phyloP scores from a whole-genome alignment of 2,797 vertebrate genomes.

The Chiloscyllium punctatum region DNA sequence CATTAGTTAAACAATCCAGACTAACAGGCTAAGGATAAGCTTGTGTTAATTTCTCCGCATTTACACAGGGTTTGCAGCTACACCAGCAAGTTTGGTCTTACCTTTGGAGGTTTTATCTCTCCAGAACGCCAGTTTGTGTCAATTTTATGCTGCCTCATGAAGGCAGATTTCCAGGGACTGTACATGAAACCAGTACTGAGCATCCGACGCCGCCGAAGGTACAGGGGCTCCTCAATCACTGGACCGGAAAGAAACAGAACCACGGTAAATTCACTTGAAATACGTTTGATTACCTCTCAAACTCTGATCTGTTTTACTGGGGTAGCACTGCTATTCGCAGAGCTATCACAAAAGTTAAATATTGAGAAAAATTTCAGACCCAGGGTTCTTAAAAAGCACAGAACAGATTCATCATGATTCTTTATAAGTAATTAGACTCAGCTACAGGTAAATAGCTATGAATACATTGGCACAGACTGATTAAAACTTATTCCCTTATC shows the following conservation, averaged over 20 bases:
- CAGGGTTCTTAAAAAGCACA: no score
- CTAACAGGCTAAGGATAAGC: background rate
- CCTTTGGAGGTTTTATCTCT: conserved; percentile 52
- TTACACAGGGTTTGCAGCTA: no score
- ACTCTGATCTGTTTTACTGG: background rate
- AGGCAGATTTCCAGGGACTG: conserved; percentile 55
- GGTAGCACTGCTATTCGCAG: no score
- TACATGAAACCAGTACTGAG: conserved; percentile 53
- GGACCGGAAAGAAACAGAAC: rapidly evolving
- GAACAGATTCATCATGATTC: no score
- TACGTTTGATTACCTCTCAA: background rate
- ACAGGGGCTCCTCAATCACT: conserved; percentile 52
- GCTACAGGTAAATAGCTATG: no score
- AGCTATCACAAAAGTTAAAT: no score
- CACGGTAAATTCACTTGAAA: background rate
- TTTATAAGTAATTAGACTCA: no score
- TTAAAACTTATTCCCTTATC: no score
- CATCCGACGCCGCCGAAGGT: conserved; percentile 46
- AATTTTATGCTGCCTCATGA: conserved; percentile 51
- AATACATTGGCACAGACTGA: no score
- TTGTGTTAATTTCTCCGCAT: background rate
- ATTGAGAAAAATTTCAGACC: no score
- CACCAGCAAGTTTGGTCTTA: conserved; percentile 14
- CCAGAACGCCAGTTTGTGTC: conserved; percentile 54
- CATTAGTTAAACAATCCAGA: background rate